Evolutionary conservation across 2,113 vertebrate species (phyloP).

Genomic region (Lepisosteus oculatus): DNA sequence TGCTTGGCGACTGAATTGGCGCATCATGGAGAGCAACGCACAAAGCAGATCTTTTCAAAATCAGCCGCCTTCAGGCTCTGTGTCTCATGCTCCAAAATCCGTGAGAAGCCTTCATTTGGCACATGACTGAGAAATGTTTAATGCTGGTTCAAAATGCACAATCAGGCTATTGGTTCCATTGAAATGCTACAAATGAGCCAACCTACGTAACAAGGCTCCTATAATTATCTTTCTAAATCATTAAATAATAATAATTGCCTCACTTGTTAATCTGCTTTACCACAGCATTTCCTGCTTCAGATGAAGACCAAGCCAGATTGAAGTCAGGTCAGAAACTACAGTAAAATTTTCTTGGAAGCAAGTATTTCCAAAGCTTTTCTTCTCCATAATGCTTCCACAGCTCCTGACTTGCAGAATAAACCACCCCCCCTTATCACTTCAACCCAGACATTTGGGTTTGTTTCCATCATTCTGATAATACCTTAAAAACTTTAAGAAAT

Average conservation of each 20-base stretch:
- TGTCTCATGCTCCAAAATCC: constrained; percentile 2
- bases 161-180: not conserved
- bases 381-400: too few relatives aligned
- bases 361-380: too few relatives aligned
- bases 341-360: too few relatives aligned
- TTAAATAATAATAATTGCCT: constrained; percentile 14
- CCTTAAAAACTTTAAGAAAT: too few relatives aligned
- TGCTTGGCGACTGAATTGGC: too few relatives aligned
- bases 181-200: constrained; percentile 2
- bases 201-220: not conserved
- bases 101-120: constrained; percentile 17
- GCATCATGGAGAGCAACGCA: too few relatives aligned
- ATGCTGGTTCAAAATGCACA: not conserved
- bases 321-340: not conserved
- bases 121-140: not conserved
- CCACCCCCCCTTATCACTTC: too few relatives aligned
- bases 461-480: too few relatives aligned
- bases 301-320: not conserved
- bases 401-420: too few relatives aligned
- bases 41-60: too few relatives aligned
- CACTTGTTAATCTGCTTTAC: constrained; percentile 4
- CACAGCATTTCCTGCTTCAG: constrained; percentile 1
- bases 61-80: not conserved
- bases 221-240: not conserved
- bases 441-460: too few relatives aligned